Percentiles rank a stretch among this genome's conserved stretches.
These are phyloP conservation scores for Stenodema calcarata DNA, from an alignment of 2,888 invertebrate genomes.

Conservation along the genomic window DNA sequence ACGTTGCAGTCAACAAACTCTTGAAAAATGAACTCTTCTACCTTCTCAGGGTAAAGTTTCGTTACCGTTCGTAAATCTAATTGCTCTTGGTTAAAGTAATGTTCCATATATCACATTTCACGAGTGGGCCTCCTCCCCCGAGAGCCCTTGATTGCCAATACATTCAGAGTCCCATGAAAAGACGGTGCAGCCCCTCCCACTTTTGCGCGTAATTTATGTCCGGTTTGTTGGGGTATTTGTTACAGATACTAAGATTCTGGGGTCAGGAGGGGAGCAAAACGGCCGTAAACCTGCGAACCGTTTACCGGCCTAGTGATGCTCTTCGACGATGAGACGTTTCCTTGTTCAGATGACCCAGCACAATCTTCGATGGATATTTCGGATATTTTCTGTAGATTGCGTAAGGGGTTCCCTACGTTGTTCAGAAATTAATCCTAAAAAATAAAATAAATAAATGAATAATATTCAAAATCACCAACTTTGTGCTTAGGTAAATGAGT, in stretches of 20 bases:
- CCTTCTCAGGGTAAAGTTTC: background rate
- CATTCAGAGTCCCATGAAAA: slow-evolving; percentile 21
- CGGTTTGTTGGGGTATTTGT: background rate
- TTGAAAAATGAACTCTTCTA: background rate
- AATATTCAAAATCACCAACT: no score
- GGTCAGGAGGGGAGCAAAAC: slow-evolving; percentile 18
- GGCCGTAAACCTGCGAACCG: slow-evolving; percentile 17
- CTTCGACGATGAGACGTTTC: background rate
- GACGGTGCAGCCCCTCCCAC: slow-evolving; percentile 14
- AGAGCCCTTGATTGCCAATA: slow-evolving; percentile 44
- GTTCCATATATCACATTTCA: slow-evolving; percentile 37
- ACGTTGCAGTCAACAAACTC: no score
- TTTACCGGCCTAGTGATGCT: background rate
- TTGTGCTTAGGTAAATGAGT: no score
- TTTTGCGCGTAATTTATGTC: slow-evolving; percentile 14
- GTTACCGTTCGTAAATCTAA: slow-evolving; percentile 27
- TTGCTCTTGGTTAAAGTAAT: slow-evolving; percentile 47
- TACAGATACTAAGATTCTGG: slow-evolving; percentile 22
- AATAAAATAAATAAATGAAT: no score
- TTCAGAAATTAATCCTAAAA: no score
- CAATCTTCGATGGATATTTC: background rate
- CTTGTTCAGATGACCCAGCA: background rate
- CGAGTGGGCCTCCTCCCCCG: background rate
- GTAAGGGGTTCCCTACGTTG: no score
- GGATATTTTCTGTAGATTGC: no score